Base-by-base conservation (phyloP, 2,888 invertebrate genomes). In the Diploptera punctata region DNA sequence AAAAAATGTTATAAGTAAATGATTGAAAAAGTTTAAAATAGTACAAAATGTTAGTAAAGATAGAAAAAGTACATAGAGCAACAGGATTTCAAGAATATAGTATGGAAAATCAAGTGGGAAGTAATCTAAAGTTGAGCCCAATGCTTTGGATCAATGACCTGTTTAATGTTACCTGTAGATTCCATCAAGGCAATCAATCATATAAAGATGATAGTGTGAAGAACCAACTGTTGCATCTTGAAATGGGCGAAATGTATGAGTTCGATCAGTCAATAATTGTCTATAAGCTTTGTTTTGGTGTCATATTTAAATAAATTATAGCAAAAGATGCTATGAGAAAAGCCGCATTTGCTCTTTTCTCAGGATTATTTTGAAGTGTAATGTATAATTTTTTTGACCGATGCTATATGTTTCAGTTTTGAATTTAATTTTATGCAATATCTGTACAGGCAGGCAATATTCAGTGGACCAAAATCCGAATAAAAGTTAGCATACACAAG, bases 391-490 rank as follows among this genome's bases (percentile, higher is more conserved):
- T 86, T 86, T 82, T 92, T 93, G n/a, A 83, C 83, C 76, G 90
- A 85, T 54, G 89, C 86, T 76, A 87, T 86, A 67, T 82, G 82
- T 82, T 91, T 90, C 61, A 95, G 81, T 82, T 92, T 93, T 74
- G 90, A 90, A 79, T 91, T 91, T 72, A 95, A 81, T 81, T 91
- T 89, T 79, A 87, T 87, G 82, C 94, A 95, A 82, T 94, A 95
- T 79, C 91, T 90, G 82, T 92, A 95, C 38, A 97, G 84, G 86
- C 93, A 92, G 2, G 93, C 93, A 77, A 97, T 85, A 84, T 95
- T 96, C 77, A 95, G 84, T 0, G 97, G 97, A 3, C 97, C 97
- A 83, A 97, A 97, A 82, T 97, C 97, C 26, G 90, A 88, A 83
- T 94, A 95, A 83, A 93, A 94, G 81, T 93, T 94, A 83, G 92